Base-by-base conservation (phyloP, 2,797 vertebrate species). In the Falco columbarius region DNA sequence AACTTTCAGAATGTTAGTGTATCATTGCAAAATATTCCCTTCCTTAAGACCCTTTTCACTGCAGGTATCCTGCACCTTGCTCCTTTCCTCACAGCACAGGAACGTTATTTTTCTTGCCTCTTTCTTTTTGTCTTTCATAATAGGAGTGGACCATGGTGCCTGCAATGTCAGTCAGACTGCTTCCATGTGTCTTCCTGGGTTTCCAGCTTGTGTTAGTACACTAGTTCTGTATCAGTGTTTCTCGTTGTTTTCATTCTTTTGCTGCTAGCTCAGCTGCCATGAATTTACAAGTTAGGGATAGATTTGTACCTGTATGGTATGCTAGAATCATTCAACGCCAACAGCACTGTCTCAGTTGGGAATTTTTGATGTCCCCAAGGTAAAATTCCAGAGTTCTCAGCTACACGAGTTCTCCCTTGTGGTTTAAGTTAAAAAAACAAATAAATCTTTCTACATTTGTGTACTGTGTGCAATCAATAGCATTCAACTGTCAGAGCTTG, bases 351-450 rank as follows among this genome's bases (percentile, higher is more conserved):
- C 42, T 92, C 54, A 40, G 15, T 44, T 42, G 14, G n/a, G 65
- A 75, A 86, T 88, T 66, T 42, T 38, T 71, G 42, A 77, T n/a
- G 46, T 65, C 46, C 42, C 58, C 23, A 75, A n/a, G 49, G 68
- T 54, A 89, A 93, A 89, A 87, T 44, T 85, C 16, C 32, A 51
- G 26, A 73, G 30, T 38, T 83, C 38, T 77, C 56, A 65, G 36
- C 49, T 56, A 90, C 12, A 58, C 0, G 2, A 79, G 10, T 47
- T 90, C 26, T 88, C 49, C 61, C 76, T 89, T 91, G 47, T 42
- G 30, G 49, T 74, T 80, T 75, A 84, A 90, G 42, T 68, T 58
- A 58, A 88, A 93, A 89, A 89, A 89, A 32, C 4, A 80, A 82
- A 49, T 26, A 18, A 76, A 9, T 73, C 38, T 63, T 95, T 71